Evolutionary conservation across 2,797 vertebrate species (phyloP), one percentile per base, ranked within the genome.

Genomic region (Malacoctenus gilli): DNA sequence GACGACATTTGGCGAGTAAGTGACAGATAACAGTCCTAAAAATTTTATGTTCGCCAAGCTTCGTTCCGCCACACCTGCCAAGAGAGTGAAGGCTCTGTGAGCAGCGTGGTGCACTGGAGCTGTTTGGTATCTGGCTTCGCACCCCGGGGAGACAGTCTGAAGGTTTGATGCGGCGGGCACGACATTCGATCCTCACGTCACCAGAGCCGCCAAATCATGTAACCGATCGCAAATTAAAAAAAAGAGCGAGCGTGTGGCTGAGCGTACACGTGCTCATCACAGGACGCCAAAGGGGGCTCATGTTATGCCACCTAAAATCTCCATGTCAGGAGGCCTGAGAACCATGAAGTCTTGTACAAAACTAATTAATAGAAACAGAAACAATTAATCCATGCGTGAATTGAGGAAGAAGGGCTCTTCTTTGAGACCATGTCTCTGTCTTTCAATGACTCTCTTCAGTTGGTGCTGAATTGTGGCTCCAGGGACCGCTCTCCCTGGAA

Each of bases 151-250:
- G 54, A 42, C 56, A 50, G 37, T 62, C 50, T 43, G 68, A 55
- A 70, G 79, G 62, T 68, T 56, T 20, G 8, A 58, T 34, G 44
- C 49, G 48, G 57, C 35, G 23, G 55, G 44, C 59, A 47, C 21
- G 57, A 74, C 69, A 82, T 11, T 52, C 61, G 59, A 80, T 67
- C 79, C 61, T 31, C 42, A 49, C 61, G 75, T 64, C 67, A 72
- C 53, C 55, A 59, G 62, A 65, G 64, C 57, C 73, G 77, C 68
- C 79, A 75, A 84, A 83, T 72, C 62, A 74, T 64, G 71, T 63
- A 79, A 75, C 40, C 14, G 72, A 82, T 21, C 69, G 54, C 61
- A 60, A 62, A 67, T 70, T n/a, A n/a, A n/a, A n/a, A n/a, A n/a
- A 40, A 77, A 74, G 61, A 42, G 59, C 39, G 1, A 34, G 44